A percentile compares a stretch with the other conserved stretches of the same genome.
Evolutionary conservation across 2,888 invertebrate species (phyloP).

Genomic region (Morpho achilles): DNA sequence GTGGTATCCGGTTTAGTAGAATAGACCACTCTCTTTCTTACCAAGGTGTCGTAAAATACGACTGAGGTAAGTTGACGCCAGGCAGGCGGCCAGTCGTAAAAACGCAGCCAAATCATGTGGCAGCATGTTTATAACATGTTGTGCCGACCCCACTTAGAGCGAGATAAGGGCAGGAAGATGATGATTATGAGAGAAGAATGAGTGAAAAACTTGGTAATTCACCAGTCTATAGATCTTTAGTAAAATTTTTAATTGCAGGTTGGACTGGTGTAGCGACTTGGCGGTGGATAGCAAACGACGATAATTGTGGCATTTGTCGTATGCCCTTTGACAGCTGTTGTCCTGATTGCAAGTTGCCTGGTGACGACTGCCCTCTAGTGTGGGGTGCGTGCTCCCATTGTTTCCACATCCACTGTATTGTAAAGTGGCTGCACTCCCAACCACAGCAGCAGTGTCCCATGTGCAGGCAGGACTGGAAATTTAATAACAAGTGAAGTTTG

Average conservation of each 20-base stretch:
- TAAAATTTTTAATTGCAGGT: slow-evolving; percentile 62
- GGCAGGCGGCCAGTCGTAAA: no score
- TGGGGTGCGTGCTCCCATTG: slow-evolving; percentile 99
- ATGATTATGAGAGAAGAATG: no score
- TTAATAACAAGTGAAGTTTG: slow-evolving; percentile 84
- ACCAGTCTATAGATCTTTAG: not conserved
- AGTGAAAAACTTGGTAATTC: not conserved
- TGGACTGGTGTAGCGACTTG: slow-evolving; percentile 98
- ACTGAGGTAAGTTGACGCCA: no score
- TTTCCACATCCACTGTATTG: slow-evolving; percentile 99
- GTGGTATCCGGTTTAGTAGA: no score
- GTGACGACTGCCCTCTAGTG: slow-evolving; percentile 98
- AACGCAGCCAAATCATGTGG: no score
- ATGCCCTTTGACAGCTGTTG: slow-evolving; percentile 99
- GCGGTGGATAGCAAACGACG: slow-evolving; percentile 99
- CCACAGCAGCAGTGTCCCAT: slow-evolving; percentile 95
- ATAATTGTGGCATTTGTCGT: slow-evolving; percentile 99
- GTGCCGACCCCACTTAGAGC: no score
- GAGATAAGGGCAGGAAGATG: no score
- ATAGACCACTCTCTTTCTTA: no score
- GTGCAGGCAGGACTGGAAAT: slow-evolving; percentile 99
- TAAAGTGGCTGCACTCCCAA: slow-evolving; percentile 98
- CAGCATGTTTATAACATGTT: no score
- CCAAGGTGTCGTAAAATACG: no score
- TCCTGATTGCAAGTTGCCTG: slow-evolving; percentile 97